Evolutionary conservation across 2,888 invertebrate species (phyloP), one percentile per base, ranked within the genome.

Genomic region (Cosmia pyralina): DNA sequence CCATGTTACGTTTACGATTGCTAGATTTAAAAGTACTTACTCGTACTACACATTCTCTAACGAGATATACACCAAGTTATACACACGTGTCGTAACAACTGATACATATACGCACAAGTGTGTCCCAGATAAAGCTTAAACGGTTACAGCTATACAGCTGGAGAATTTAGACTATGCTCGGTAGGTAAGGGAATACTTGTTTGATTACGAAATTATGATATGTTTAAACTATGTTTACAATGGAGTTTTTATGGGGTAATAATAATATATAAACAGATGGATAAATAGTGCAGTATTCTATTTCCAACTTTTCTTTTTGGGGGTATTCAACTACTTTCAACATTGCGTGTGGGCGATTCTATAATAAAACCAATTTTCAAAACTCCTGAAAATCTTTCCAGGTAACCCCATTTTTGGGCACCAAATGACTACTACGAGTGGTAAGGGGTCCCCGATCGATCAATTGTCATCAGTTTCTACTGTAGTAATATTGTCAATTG

Each of bases 41-140:
- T 28, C 11, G n/a, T 34, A 48, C 13, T 11, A 44, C 1, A 68
- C 55, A 82, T 55, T 69, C 69, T 64, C 82, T 53, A 55, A 55
- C 57, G 15, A 62, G 15, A n/a, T 52, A 28, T 53, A 28, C 8
- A 59, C 11, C 38, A 11, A 63, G 34, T 69, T 69, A 48, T n/a
- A 58, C 41, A n/a, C 28, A 8, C 8, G 13, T 74, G 65, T 82
- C 62, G 82, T 74, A 82, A 86, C 53, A 11, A 57, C 34, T 65
- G 11, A 69, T 73, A 55, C 58, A 55, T 52, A 72, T 77, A 72
- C 38, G 11, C 59, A 84, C 84, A 84, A 75, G 81, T 82, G 74
- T 72, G 84, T 19, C 82, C 86, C 38, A 85, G 67, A 72, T 62
- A 38, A 60, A 22, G n/a, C 15, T 22, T n/a, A 65, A 62, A 50